Evolutionary conservation across 2,888 invertebrate species (phyloP), one percentile per base, ranked within the genome.

Genomic region (Pollenia amentaria): DNA sequence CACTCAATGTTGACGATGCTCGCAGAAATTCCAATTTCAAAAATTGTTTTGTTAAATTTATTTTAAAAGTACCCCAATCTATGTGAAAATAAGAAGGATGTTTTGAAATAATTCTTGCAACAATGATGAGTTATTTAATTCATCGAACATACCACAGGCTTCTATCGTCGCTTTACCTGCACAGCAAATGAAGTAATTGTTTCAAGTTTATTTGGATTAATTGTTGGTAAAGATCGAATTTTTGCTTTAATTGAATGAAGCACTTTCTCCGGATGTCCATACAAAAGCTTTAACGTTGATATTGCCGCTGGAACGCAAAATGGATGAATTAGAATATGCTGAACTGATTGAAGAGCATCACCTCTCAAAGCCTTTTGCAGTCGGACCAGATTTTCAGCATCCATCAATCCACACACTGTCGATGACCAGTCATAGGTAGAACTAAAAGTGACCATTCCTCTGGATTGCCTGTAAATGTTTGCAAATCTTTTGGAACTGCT

Each of bases 241-340:
- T 53, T 48, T 3, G 8, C 11, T 82, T 82, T 82, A 11, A 76
- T 14, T 7, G 53, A 69, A 60, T 70, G 29, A 8, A 82, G 38
- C 29, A 83, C 72, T 18, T 84, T 78, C 46, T 82, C 86, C 11
- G 83, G 80, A 38, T 87, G 86, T 12, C 83, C 83, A 65, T 70
- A 87, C 14, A 80, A 64, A 4, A 84, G 51, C 40, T 76, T 83
- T 3, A 87, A 53, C 2, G 65, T 83, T 12, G 79, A 79, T 7
- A 87, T 76, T 60, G 10, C 1, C 21, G 21, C 21, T 21, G 21
- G 21, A 21, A 21, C 21, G 21, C 21, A 21, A 21, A 2, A 21
- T 21, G 1, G 21, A 21, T 21, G 21, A 21, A 21, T 21, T 21
- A 21, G 21, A 21, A 21, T 2, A 21, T 82, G 69, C 44, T 82